A percentile compares a stretch with the other conserved stretches of the same genome.
These are phyloP conservation scores for Euglossa dilemma DNA, from an alignment of 1,140 invertebrate species.

Conservation along the genomic window DNA sequence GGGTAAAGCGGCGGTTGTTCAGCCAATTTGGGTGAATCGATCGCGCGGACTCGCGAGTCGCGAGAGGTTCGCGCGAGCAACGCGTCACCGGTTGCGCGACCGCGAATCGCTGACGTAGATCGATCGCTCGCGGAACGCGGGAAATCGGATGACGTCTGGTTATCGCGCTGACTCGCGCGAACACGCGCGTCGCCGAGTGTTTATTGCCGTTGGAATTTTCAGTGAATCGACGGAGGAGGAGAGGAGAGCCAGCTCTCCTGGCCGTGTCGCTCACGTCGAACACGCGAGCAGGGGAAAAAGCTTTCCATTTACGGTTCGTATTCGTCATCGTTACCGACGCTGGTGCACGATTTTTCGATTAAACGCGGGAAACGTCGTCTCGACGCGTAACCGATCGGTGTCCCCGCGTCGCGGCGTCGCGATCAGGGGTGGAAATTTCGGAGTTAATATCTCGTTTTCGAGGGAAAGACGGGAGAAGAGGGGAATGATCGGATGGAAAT, in stretches of 20 bases:
- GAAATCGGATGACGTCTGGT: conserved; percentile 24
- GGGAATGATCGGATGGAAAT: no score
- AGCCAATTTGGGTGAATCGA: background rate
- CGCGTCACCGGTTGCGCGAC: conserved; percentile 22
- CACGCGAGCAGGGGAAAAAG: background rate
- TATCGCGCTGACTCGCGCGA: background rate
- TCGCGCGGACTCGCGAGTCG: background rate
- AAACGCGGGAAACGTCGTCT: background rate
- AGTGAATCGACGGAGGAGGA: conserved; percentile 4
- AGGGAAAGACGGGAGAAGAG: no score
- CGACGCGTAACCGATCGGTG: no score
- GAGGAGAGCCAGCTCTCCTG: background rate
- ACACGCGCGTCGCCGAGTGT: background rate
- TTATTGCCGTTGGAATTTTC: conserved; percentile 3
- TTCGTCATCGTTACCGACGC: background rate
- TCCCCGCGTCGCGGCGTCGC: no score
- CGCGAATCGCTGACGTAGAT: conserved; percentile 22
- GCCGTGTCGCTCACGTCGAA: background rate
- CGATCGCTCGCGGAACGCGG: conserved; percentile 11
- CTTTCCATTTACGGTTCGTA: background rate
- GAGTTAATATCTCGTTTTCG: no score
- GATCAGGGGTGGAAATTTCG: no score
- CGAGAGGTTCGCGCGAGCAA: background rate
- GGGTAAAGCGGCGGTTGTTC: background rate
- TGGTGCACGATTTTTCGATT: background rate